phyloP scores from a whole-genome alignment of 2,113 vertebrate genomes.

The Hippocampus guttulatus region DNA sequence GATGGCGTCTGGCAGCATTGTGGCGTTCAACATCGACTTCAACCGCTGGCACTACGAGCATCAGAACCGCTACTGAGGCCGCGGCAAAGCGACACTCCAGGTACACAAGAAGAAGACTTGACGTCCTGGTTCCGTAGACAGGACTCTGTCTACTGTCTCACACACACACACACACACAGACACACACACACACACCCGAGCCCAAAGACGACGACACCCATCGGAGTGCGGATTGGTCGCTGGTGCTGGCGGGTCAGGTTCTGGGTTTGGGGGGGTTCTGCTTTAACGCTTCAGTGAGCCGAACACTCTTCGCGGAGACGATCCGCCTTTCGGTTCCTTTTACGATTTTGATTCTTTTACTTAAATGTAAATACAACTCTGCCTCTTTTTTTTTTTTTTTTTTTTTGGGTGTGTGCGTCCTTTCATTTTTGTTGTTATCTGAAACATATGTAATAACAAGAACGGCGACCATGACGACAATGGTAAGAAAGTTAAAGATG shows the following conservation, averaged over 20 bases:
- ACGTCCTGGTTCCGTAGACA: conserved; percentile 15
- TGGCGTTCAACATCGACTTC: conserved; percentile 99
- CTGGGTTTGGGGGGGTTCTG: neutral
- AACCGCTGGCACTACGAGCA: conserved; percentile 99
- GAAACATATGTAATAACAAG: conserved; percentile 75
- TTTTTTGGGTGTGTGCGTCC: conserved; percentile 48
- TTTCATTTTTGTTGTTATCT: conserved; percentile 79
- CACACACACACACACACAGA: neutral
- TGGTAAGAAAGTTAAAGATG: conserved; percentile 49
- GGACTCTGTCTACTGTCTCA: conserved; percentile 27
- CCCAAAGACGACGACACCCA: conserved; percentile 53
- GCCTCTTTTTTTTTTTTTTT: conserved; percentile 66
- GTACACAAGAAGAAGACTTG: conserved; percentile 34
- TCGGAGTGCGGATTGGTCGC: conserved; percentile 33
- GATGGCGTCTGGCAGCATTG: conserved; percentile 99
- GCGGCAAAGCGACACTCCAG: conserved; percentile 24
- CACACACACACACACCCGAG: conserved; percentile 41
- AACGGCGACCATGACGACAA: conserved; percentile 58
- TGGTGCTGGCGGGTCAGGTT: neutral
- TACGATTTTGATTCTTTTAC: conserved; percentile 17
- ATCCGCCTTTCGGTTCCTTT: conserved; percentile 25
- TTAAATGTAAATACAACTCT: conserved; percentile 62
- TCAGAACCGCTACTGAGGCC: conserved; percentile 95
- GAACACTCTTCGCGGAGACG: conserved; percentile 27
- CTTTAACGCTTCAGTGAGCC: conserved; percentile 47